Evolutionary conservation across 2,797 vertebrate genomes (phyloP), one percentile per base, ranked within the genome.

Genomic region (Hyperoplus immaculatus): DNA sequence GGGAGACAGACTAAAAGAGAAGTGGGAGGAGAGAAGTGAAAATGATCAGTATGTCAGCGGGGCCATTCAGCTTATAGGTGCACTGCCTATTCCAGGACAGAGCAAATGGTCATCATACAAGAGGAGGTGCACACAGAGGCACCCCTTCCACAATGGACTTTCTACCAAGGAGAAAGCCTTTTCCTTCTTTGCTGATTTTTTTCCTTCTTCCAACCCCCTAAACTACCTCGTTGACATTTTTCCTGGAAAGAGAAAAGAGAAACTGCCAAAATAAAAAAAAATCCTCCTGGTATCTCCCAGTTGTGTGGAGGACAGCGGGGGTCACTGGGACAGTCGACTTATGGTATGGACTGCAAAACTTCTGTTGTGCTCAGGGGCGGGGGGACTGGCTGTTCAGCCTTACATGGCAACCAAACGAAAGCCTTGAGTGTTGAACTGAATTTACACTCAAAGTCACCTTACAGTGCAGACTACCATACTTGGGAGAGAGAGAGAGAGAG

Each of bases 371-470:
- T 89, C 84, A 81, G 88, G 90, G 88, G 88, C 80, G 90, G 86
- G 83, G 87, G 90, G 83, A 89, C 85, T 76, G 77, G 68, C 81
- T 87, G 86, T 84, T 91, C 89, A 93, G 88, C 92, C 92, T 90
- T 94, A 94, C 93, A 94, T 94, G 92, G 93, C 89, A 91, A 92
- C 87, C 91, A 90, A 88, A 93, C 86, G 87, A 92, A 92, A 93
- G 92, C 89, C 90, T 88, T 74, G 87, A 91, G 93, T 87, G 92
- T 91, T 90, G 93, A 92, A 92, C 90, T 94, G 92, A 93, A 93
- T 92, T 94, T 91, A 92, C 87, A 89, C 92, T 94, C 93, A 95
- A 95, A 95, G 93, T 95, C 94, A 95, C 92, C 93, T 95, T 92
- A 94, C 89, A 63, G 87, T 88, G 87, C 91, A 93, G 90, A 90